Evolutionary conservation across 2,888 invertebrate genomes (phyloP), one percentile per base, ranked within the genome.

Genomic region (Apamea monoglypha): DNA sequence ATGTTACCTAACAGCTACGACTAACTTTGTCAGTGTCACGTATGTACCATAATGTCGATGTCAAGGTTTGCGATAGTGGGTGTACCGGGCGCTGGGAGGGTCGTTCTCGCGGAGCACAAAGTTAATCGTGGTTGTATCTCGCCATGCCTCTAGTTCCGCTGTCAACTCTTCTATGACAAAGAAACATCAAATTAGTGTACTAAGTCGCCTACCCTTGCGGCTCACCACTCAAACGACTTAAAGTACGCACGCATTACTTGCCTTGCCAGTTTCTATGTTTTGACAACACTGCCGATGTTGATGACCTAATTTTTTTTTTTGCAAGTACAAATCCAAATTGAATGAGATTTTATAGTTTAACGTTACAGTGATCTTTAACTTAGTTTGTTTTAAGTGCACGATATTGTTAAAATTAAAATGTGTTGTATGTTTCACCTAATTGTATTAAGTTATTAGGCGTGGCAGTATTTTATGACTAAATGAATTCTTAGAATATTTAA

Each of bases 281-380:
- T 95, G 93, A 94, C 92, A 94, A 95, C 95, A 96, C 95, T 95
- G 96, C 95, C 96, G 94, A 94, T 94, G 93, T 94, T 95, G 92
- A 93, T 93, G 94, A 95, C 93, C 94, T 94, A 94, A 95, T 95
- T 95, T 95, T 81, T 44, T n/a, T 76, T 84, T 90, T 95, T 96
- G 96, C 96, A 95, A 97, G 96, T 97, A 97, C 96, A 97, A 97
- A 96, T 96, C 96, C 95, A 94, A 96, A 94, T 95, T 96, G 96
- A 96, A 96, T 96, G 96, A 96, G 94, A 96, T 96, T 96, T 95
- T 94, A 94, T 95, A 96, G 95, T 95, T 95, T 96, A 95, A 96
- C 96, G 94, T 95, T 95, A 95, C 95, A 95, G 94, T 96, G 95
- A 96, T 95, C 94, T 95, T 96, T 96, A 96, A 96, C 96, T 95